Evolutionary conservation across 2,113 vertebrate species (phyloP), one percentile per base, ranked within the genome.

Genomic region (Elaphurus davidianus): DNA sequence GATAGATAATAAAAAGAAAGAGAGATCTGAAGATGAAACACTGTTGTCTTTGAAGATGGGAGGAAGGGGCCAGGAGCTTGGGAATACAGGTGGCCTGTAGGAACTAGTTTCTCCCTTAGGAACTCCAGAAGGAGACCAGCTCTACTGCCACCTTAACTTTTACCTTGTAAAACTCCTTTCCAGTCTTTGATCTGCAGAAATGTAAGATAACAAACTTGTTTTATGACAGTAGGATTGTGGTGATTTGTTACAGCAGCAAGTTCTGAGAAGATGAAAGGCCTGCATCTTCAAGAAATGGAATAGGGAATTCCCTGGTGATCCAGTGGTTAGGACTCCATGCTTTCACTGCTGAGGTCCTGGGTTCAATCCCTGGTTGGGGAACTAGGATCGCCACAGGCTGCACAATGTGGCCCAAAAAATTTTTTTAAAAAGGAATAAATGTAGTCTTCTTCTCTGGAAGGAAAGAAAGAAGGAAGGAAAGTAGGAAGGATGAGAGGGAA

Each of bases 211-310:
- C 60, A 78, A 52, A 89, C 95, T 52, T 90, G 59, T 85, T 92
- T 92, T 84, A 86, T 28, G 13, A 50, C 45, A 82, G 13, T 57
- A 71, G 79, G 36, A 79, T 30, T 79, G 9, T 57, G 47, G 76
- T 87, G 57, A 57, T 95, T 92, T 90, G 88, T 90, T 96, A 92
- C 89, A 92, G 71, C n/a, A 90, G 52, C 83, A 57, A 50, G 57
- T 55, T 30, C 74, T 28, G 28, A 94, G 36, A 30, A 94, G 93
- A 64, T 13, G 9, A 81, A 83, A 82, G 28, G 36, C 36, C 93
- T 88, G 36, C 47, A n/a, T 50, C 28, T 94, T 88, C 21, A 82
- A 79, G 71, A 94, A 94, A 45, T 71, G 36, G 74, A 79, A 57
- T 82, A 57, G 17, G 79, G 5, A 82, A 21, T 82, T 52, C 17